Evolutionary conservation across 1,140 invertebrate genomes (phyloP), one percentile per base, ranked within the genome.

Genomic region (Lucilia sericata): DNA sequence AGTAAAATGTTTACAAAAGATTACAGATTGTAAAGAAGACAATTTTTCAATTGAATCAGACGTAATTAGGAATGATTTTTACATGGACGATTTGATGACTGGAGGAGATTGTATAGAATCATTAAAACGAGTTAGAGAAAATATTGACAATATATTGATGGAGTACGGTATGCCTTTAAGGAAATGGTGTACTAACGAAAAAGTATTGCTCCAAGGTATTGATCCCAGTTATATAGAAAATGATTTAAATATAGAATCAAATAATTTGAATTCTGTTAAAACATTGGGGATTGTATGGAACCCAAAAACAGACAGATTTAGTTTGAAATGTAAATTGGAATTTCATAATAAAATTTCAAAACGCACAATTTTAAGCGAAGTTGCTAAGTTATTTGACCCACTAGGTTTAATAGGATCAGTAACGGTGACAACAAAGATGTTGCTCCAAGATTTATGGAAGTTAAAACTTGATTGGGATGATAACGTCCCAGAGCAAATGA

Each of bases 61-160:
- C n/a, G n/a, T n/a, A n/a, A n/a, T n/a, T n/a, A n/a, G n/a, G 84
- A 75, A 0, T 51, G 89, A 92, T 88, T 91, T 92, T 83, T 92
- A 92, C 81, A 90, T 92, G 2, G 92, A 93, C 87, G 92, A 93
- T 87, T 36, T 92, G 5, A 60, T 92, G 8, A 89, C 90, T 1
- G 91, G 91, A 0, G 70, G 84, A 17, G 83, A 92, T 82, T 82
- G 21, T 30, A 5, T 87, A 17, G 42, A 81, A 82, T 80, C 2
- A 82, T 47, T 74, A 17, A 81, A 25, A 30, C 17, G 14, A n/a
- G n/a, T n/a, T n/a, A n/a, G n/a, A n/a, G n/a, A n/a, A n/a, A n/a
- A n/a, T n/a, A n/a, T n/a, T n/a, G n/a, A n/a, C n/a, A n/a, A n/a
- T n/a, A n/a, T n/a, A n/a, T n/a, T n/a, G n/a, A n/a, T n/a, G n/a